These are phyloP conservation scores for Lycaena phlaeas DNA, from an alignment of 2,888 invertebrate species.

Conservation along the genomic window DNA sequence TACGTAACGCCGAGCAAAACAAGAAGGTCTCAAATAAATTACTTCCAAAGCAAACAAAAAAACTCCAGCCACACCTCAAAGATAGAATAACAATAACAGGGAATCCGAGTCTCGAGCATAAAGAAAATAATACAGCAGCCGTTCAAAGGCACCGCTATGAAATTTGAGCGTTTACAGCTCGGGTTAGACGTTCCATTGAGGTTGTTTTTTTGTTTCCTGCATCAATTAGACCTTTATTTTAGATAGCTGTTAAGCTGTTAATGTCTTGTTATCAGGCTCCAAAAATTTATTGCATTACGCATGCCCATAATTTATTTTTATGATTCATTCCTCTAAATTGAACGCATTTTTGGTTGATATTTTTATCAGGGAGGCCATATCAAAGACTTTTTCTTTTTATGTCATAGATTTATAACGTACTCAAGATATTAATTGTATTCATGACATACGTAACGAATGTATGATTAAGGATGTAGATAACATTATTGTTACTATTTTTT, in stretches of 20 bases:
- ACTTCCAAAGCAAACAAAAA: conserved; percentile 42
- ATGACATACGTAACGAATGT: no score
- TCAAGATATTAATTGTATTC: no score
- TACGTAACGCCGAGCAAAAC: conserved; percentile 37
- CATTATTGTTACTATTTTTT: no score
- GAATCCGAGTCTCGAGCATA: conserved; percentile 34
- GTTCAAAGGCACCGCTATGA: conserved; percentile 29
- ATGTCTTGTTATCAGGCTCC: conserved; percentile 16
- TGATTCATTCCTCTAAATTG: conserved; percentile 7
- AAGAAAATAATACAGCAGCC: conserved; percentile 39
- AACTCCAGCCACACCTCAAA: conserved; percentile 45
- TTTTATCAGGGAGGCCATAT: not conserved
- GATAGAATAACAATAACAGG: conserved; percentile 58
- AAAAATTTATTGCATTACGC: conserved; percentile 11
- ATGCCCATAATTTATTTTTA: conserved; percentile 7
- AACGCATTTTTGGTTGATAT: not conserved
- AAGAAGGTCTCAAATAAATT: conserved; percentile 46
- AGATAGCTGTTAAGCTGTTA: conserved; percentile 21
- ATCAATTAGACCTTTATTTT: conserved; percentile 27
- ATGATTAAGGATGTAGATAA: no score
- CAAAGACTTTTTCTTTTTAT: not conserved
- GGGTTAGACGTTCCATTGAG: conserved; percentile 26
- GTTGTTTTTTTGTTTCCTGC: conserved; percentile 25
- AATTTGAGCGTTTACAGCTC: conserved; percentile 40
- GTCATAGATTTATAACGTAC: not conserved